Evolutionary conservation across 2,888 invertebrate species (phyloP), one percentile per base, ranked within the genome.

Genomic region (Trypoxylon attenuatum): DNA sequence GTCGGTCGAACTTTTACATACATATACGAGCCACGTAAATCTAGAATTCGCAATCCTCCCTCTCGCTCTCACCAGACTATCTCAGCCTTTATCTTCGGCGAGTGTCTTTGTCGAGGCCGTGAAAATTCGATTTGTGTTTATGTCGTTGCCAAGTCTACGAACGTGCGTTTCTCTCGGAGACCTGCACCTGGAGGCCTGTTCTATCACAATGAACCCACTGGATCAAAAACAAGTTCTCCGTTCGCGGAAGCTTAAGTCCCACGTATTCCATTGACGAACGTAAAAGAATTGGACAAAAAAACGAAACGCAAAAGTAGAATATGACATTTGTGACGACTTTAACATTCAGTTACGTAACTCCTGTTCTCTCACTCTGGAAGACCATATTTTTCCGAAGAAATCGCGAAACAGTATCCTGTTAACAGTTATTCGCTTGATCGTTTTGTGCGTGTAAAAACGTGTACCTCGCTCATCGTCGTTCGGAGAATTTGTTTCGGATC

Each of bases 201-300:
- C 62, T 71, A 71, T 74, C 73, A 57, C 73, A 75, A 69, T 63
- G 55, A 45, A 59, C 25, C 22, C 50, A 33, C 33, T 8, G 45
- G 25, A 59, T 25, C 41, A 56, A 53, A 61, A 59, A 49, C 64
- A 51, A 39, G 22, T 43, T 54, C 49, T 49, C 57, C 54, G 43
- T 22, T 45, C 33, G 23, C 5, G 33, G 13, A 33, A 15, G 22
- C 10, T 13, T 29, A 29, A 43, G 49, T 41, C n/a, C n/a, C n/a
- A n/a, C n/a, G n/a, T n/a, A n/a, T n/a, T n/a, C n/a, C n/a, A n/a
- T n/a, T n/a, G n/a, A n/a, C n/a, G n/a, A n/a, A n/a, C n/a, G n/a
- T n/a, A n/a, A n/a, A n/a, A n/a, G n/a, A n/a, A n/a, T n/a, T n/a
- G n/a, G n/a, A n/a, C n/a, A n/a, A n/a, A n/a, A n/a, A n/a, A n/a